Base-by-base conservation (phyloP, 1,140 invertebrate genomes). In the Dufourea novaeangliae region DNA sequence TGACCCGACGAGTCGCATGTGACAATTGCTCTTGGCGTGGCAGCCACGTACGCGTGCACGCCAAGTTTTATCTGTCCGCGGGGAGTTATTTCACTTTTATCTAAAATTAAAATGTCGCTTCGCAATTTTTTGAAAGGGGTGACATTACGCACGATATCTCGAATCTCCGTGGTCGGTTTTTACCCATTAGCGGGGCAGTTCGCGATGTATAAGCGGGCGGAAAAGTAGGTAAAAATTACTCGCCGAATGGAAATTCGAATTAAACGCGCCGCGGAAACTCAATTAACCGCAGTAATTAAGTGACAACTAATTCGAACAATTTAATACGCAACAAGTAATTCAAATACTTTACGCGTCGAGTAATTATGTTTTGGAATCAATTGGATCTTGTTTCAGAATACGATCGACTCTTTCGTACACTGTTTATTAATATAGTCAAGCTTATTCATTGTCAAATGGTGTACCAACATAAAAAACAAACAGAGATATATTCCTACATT, bases 51-150 rank as follows among this genome's bases (percentile, higher is more conserved):
- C 39, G n/a, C n/a, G 57, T 14, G 20, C n/a, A 11, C 22, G 22
- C 17, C 6, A 46, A 29, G 25, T 12, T 75, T 75, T 75, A 75
- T 75, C 63, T 50, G n/a, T 44, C 72, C 56, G 20, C 27, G 67
- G 52, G 25, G 20, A 52, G n/a, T 73, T 50, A 20, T 71, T 72
- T 85, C 54, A 57, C 50, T 79, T 85, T 85, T 85, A 85, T 84
- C 83, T 85, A 52, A 67, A 85, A 85, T 85, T 85, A 85, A 85
- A 85, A 84, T 66, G 67, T 73, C 72, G 29, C 25, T 32, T 54
- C 68, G 56, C 39, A 39, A 82, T 57, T 57, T 44, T 69, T n/a
- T 41, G 22, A 46, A 50, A 56, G 11, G 29, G 32, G 22, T 6
- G 37, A 59, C 14, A 22, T 54, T 61, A 34, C 41, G 63, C 22